A percentile compares a stretch with the other conserved stretches of the same genome.
phyloP scores from a whole-genome alignment of 1,140 invertebrate genomes.

The Camponotus floridanus region DNA sequence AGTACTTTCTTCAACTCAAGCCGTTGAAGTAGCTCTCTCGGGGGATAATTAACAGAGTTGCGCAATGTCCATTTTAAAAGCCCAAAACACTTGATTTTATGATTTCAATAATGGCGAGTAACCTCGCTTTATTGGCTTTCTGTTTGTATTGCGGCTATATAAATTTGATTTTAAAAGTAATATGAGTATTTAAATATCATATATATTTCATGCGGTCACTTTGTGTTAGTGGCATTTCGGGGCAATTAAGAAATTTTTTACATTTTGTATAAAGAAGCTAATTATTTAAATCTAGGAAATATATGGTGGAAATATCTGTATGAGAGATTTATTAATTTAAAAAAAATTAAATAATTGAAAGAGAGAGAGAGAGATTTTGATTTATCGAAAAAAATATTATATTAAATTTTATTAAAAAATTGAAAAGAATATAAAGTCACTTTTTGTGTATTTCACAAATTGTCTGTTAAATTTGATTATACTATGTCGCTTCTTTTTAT shows the following conservation, averaged over 20 bases:
- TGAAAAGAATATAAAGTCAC: background rate
- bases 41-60: background rate
- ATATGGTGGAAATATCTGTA: no score
- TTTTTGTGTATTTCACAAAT: background rate
- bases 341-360: no score
- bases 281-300: no score
- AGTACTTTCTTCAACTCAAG: constrained; percentile 77
- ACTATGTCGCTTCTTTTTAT: background rate
- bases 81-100: no score
- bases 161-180: background rate
- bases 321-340: no score
- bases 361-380: background rate
- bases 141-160: background rate
- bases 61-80: constrained; percentile 2
- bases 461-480: background rate
- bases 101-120: background rate
- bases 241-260: no score
- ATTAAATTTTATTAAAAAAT: background rate
- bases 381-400: background rate
- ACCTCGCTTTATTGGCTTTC: background rate
- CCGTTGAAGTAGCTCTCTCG: background rate
- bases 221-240: no score
- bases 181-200: background rate
- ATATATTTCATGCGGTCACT: no score
- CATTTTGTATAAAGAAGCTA: background rate